Conservation (phyloP, 2,113 vertebrate genomes). For the Anguilla japonica region DNA sequence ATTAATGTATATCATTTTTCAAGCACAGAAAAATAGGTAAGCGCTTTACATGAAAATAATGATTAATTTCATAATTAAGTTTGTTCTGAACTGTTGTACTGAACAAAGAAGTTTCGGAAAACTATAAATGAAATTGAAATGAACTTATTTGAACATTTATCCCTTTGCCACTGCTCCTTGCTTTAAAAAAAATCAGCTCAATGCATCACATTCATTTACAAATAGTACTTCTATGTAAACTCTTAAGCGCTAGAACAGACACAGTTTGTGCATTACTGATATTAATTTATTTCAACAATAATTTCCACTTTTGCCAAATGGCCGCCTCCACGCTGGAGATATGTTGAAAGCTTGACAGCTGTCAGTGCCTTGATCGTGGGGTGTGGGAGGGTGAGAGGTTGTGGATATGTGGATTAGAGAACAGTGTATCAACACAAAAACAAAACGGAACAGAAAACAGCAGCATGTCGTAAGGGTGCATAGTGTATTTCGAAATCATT, state of each 20-base stretch:
- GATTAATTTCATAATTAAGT: not conserved
- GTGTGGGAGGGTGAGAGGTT: not conserved
- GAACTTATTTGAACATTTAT: not conserved
- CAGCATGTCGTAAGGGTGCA: not conserved
- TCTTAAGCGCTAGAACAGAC: not conserved
- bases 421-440: constrained; percentile 15
- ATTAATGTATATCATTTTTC: not conserved
- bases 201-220: not conserved
- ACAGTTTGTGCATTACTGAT: constrained; percentile 1
- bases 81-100: not conserved
- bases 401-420: constrained; percentile 16
- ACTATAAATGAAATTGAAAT: not conserved
- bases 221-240: constrained; percentile 1
- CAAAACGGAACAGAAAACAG: not conserved
- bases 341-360: constrained; percentile 14
- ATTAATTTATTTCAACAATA: constrained; percentile 23
- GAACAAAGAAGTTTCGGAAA: not conserved
- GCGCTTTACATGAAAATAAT: not conserved
- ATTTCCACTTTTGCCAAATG: constrained; percentile 2
- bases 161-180: not conserved
- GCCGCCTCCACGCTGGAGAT: constrained; percentile 1
- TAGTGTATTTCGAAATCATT: not conserved
- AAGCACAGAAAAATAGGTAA: not conserved
- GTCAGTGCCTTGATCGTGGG: not conserved
- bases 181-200: constrained; percentile 1